Evolutionary conservation across 1,140 invertebrate genomes (phyloP).

Genomic region (Tachypleus tridentatus): DNA sequence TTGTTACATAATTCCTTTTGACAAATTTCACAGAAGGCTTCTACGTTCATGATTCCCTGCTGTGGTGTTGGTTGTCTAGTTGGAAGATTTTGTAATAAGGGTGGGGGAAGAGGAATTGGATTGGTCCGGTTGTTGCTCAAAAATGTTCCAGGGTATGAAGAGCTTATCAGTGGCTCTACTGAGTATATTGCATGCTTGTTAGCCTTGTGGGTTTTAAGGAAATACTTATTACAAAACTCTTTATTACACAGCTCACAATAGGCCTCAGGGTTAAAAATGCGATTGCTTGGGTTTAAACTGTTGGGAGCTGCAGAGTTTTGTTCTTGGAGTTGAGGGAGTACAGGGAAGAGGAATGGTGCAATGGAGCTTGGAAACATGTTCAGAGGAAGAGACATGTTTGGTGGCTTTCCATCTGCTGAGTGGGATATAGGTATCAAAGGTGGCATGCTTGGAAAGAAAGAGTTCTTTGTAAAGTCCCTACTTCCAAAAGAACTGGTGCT

Average conservation of each 20-base stretch:
- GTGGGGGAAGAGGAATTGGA: conserved; percentile 13
- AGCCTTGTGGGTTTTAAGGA: conserved; percentile 92
- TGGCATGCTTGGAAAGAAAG: conserved; percentile 18
- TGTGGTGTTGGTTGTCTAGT: conserved; percentile 10
- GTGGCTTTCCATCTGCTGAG: conserved; percentile 3
- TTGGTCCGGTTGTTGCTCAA: conserved; percentile 5
- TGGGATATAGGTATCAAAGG: conserved; percentile 18
- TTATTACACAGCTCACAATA: conserved; percentile 58
- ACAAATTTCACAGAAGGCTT: conserved; percentile 59
- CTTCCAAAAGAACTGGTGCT: conserved; percentile 1
- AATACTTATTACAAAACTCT: conserved; percentile 92
- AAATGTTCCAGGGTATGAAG: conserved; percentile 13
- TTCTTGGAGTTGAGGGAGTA: conserved; percentile 21
- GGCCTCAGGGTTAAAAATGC: conserved; percentile 89
- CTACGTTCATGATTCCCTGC: conserved; percentile 23
- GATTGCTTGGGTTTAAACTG: conserved; percentile 33
- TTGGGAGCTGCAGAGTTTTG: conserved; percentile 14
- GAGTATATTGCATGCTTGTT: conserved; percentile 77
- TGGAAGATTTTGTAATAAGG: neutral
- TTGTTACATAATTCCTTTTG: conserved; percentile 99
- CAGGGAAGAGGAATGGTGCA: conserved; percentile 24
- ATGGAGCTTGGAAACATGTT: conserved; percentile 26
- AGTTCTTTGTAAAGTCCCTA: conserved; percentile 14
- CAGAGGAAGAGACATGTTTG: conserved; percentile 16
- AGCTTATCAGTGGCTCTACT: conserved; percentile 21